Conservation (phyloP, 2,888 invertebrate genomes). For the Prenolepis imparis region DNA sequence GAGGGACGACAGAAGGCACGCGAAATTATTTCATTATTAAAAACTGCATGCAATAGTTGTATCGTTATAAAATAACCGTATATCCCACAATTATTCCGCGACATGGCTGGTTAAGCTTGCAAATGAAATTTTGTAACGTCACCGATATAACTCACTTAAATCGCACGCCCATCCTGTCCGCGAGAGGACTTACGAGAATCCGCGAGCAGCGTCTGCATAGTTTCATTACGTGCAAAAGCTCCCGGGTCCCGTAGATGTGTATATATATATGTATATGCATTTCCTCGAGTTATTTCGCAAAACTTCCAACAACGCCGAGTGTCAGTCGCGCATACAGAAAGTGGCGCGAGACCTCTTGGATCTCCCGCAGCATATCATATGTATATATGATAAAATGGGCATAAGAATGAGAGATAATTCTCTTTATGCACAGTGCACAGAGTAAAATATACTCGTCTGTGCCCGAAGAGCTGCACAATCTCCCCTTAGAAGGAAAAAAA, state of each 20-base stretch:
- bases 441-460: conserved; percentile 20
- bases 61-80: neutral
- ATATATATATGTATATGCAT: neutral
- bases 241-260: neutral
- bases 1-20: neutral
- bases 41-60: neutral
- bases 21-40: conserved; percentile 36
- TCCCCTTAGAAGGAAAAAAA: neutral
- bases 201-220: conserved; percentile 37
- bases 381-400: conserved; percentile 6
- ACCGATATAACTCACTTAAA: conserved; percentile 34
- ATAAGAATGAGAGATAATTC: conserved; percentile 32
- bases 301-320: conserved; percentile 41
- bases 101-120: conserved; percentile 9
- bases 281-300: conserved; percentile 48
- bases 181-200: conserved; percentile 24
- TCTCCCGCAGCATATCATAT: neutral
- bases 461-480: neutral
- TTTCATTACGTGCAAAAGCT: conserved; percentile 43
- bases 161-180: neutral
- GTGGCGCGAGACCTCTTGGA: neutral
- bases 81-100: neutral
- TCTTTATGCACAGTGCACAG: neutral
- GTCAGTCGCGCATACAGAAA: conserved; percentile 32
- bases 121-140: conserved; percentile 4